These are phyloP conservation scores for Mastomys coucha DNA, from an alignment of 2,113 vertebrate genomes.

Conservation along the genomic window DNA sequence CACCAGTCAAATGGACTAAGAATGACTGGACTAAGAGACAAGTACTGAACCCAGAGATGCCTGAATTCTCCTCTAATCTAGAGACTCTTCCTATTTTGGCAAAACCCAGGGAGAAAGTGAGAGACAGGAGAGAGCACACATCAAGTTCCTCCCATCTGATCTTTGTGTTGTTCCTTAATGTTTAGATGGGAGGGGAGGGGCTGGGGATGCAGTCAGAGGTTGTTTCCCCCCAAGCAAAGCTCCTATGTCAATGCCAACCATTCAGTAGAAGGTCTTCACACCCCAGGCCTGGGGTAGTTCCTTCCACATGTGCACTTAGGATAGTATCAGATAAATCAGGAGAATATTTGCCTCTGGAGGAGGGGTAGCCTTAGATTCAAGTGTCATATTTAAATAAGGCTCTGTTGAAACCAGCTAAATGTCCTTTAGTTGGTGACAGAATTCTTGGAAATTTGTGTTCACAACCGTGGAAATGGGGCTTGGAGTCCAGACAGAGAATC, in stretches of 20 bases:
- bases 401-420: conserved; percentile 7
- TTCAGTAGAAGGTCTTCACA: neutral
- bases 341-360: neutral
- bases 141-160: neutral
- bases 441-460: conserved; percentile 29
- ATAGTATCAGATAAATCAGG: neutral
- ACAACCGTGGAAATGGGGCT: neutral
- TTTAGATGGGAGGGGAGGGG: neutral
- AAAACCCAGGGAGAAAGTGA: conserved; percentile 13
- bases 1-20: neutral
- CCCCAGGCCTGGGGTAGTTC: neutral
- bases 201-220: neutral
- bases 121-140: neutral
- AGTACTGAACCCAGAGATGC: neutral
- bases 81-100: neutral
- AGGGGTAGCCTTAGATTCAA: neutral
- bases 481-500: neutral
- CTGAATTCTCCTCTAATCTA: neutral
- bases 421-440: neutral
- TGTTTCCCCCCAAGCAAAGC: neutral
- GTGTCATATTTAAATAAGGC: neutral
- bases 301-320: neutral
- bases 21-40: neutral
- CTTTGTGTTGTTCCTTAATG: neutral
- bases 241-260: neutral